These are phyloP conservation scores for Mesochorus sp. DNA, from an alignment of 2,888 invertebrate genomes.

Conservation along the genomic window DNA sequence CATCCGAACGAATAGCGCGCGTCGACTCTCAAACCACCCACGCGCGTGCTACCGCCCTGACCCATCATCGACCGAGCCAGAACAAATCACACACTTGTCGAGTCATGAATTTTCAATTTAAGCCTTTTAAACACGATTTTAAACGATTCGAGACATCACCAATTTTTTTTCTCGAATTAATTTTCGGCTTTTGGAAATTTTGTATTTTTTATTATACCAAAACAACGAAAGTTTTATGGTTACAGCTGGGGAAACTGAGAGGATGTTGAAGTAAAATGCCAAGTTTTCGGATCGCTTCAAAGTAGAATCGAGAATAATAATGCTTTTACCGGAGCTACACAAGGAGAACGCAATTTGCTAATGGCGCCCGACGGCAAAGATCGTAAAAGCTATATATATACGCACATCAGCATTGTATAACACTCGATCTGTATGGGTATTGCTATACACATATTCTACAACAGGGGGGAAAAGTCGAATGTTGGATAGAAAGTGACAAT, in stretches of 20 bases:
- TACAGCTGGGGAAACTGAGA: slow-evolving; percentile 25
- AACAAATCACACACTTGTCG: slow-evolving; percentile 69
- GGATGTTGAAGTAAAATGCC: slow-evolving; percentile 48
- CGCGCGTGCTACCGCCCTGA: slow-evolving; percentile 61
- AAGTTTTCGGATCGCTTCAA: slow-evolving; percentile 48
- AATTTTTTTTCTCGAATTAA: too few species aligned
- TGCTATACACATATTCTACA: slow-evolving; percentile 14
- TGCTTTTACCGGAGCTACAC: slow-evolving; percentile 10
- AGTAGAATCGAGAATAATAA: slow-evolving; percentile 40
- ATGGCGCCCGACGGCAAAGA: slow-evolving; percentile 63
- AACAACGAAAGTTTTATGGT: neutral
- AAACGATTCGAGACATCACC: neutral
- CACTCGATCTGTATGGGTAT: slow-evolving; percentile 17
- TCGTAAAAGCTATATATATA: slow-evolving; percentile 34
- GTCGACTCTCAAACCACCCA: slow-evolving; percentile 63
- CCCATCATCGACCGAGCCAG: slow-evolving; percentile 55
- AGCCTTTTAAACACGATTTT: slow-evolving; percentile 67
- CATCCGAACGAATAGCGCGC: slow-evolving; percentile 33
- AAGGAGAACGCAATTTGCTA: slow-evolving; percentile 64
- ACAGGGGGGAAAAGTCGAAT: slow-evolving; percentile 51
- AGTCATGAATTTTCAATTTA: slow-evolving; percentile 78
- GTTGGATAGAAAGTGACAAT: slow-evolving; percentile 16
- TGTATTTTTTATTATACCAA: too few species aligned
- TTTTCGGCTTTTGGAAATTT: too few species aligned
- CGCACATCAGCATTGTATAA: slow-evolving; percentile 20